phyloP scores from a whole-genome alignment of 2,113 vertebrate species.

The Dipodomys ordii region DNA sequence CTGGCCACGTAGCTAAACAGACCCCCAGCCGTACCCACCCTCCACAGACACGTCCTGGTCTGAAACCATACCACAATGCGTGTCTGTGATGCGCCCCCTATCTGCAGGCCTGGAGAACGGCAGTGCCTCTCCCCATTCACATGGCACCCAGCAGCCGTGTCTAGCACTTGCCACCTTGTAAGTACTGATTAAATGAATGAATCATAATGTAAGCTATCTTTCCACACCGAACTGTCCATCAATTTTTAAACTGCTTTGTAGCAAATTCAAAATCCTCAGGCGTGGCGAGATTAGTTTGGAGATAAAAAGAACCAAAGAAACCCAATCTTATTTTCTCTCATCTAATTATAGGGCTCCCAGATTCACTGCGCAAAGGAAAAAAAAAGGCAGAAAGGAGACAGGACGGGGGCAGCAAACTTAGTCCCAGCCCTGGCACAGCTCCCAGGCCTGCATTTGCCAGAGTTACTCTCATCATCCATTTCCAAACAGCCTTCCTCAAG shows the following conservation, averaged over 20 bases:
- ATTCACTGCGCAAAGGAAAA: not conserved
- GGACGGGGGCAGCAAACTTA: not conserved
- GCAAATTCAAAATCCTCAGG: not conserved
- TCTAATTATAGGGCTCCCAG: not conserved
- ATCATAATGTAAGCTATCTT: not conserved
- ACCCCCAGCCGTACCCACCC: fast-evolving
- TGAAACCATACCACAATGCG: not conserved
- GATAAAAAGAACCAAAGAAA: slow-evolving; percentile 29
- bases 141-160: not conserved
- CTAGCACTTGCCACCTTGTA: not conserved
- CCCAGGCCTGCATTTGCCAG: not conserved
- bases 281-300: not conserved
- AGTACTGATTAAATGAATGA: not conserved
- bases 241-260: slow-evolving; percentile 3
- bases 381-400: not conserved
- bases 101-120: not conserved
- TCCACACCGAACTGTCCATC: not conserved
- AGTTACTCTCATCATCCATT: not conserved
- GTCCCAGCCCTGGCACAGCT: not conserved
- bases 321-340: not conserved
- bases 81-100: not conserved
- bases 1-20: not conserved
- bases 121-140: too few species aligned
- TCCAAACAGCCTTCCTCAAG: not conserved
- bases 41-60: fast-evolving